Evolutionary conservation across 2,797 vertebrate genomes (phyloP), one percentile per base, ranked within the genome.

Genomic region (Rousettus madagascariensis): DNA sequence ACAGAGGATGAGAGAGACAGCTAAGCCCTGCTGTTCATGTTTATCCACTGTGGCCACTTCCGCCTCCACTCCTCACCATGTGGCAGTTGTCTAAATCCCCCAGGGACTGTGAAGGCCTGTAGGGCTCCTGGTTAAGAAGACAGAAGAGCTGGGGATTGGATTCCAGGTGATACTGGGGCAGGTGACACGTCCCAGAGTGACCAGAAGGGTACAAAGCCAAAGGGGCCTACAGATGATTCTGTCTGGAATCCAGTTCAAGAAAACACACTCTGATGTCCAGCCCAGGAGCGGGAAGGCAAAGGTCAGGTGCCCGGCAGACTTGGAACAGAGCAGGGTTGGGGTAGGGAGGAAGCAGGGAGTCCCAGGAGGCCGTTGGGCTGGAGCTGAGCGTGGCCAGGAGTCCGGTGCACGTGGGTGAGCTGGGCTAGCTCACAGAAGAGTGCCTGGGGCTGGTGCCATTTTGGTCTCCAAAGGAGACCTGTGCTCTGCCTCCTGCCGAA

Each of bases 391-490:
- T 72, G 69, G 19, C n/a, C 24, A n/a, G 43, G 43, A 74, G 28
- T 51, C 72, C 26, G 28, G 28, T 15, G 28, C 20, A 19, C 22
- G 22, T 15, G 17, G 12, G 3, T n/a, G 17, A 30, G 26, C 51
- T 0, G 24, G 43, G 36, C 68, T 2, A 8, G 12, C 41, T 89
- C 57, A 24, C 9, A 5, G 41, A 30, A 8, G 28, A 16, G 15
- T 1, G 0, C 10, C 9, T 1, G 26, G 24, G 24, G 24, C 38
- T 68, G 53, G 11, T 5, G 5, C 41, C 26, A 2, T 36, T 30
- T 68, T 24, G 13, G 36, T 19, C 33, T 57, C 57, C 13, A n/a
- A 7, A 4, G 51, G 63, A 55, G 26, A n/a, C 66, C 26, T 6
- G 1, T 3, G 69, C 80, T 43, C 19, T n/a, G 38, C n/a, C 6